phyloP scores from a whole-genome alignment of 2,888 invertebrate genomes.

The Nectonema munidae region DNA sequence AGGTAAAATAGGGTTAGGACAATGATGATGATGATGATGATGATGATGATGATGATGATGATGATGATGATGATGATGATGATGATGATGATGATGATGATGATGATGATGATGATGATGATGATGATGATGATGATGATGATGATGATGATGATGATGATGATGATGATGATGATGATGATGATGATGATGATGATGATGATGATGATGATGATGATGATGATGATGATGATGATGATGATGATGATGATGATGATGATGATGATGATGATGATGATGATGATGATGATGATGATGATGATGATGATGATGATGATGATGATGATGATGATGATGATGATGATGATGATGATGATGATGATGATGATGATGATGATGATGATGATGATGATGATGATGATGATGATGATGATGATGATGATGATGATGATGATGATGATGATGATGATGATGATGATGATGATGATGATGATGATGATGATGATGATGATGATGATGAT shows the following conservation, averaged over 20 bases:
- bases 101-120: neutral
- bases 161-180: neutral
- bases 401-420: conserved; percentile 6
- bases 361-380: conserved; percentile 18
- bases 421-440: conserved; percentile 7
- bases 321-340: neutral
- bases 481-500: no score
- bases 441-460: conserved; percentile 6
- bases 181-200: neutral
- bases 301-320: neutral
- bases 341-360: neutral
- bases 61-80: neutral
- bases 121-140: neutral
- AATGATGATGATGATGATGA: neutral
- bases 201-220: neutral
- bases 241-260: neutral
- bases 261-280: neutral
- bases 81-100: neutral
- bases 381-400: neutral
- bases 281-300: neutral
- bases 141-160: neutral
- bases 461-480: no score
- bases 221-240: neutral
- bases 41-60: neutral
- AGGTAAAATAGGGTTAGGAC: neutral